Percentiles rank a stretch among this genome's conserved stretches.
These are phyloP conservation scores for Nomia melanderi DNA, from an alignment of 1,140 invertebrate species.

Conservation along the genomic window DNA sequence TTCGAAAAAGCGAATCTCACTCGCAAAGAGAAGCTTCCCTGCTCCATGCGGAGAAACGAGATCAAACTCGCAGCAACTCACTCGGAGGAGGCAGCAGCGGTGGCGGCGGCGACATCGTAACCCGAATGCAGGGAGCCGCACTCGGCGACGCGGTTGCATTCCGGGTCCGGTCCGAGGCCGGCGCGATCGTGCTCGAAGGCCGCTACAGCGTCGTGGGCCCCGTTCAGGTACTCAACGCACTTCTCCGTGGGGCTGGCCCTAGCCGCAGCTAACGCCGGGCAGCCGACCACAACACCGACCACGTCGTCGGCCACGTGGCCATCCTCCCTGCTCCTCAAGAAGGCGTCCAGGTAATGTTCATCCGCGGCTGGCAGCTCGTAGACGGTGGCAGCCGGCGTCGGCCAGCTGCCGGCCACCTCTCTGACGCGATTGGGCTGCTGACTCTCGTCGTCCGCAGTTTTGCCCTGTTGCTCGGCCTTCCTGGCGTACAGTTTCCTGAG, in stretches of 20 bases:
- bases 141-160: constrained; percentile 49
- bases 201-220: constrained; percentile 64
- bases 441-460: constrained; percentile 44
- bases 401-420: constrained; percentile 65
- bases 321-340: constrained; percentile 62
- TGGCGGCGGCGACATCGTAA: constrained; percentile 50
- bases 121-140: constrained; percentile 58
- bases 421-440: not conserved
- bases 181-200: constrained; percentile 53
- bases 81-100: constrained; percentile 36
- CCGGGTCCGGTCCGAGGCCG: constrained; percentile 36
- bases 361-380: constrained; percentile 69
- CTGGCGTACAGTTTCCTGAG: constrained; percentile 76
- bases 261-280: constrained; percentile 65
- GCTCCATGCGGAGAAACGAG: constrained; percentile 22
- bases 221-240: constrained; percentile 77
- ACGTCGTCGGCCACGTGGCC: constrained; percentile 48
- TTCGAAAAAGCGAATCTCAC: not conserved
- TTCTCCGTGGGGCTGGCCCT: constrained; percentile 78
- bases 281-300: constrained; percentile 47
- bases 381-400: constrained; percentile 47
- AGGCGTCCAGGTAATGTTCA: constrained; percentile 75
- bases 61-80: constrained; percentile 48
- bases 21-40: not conserved
- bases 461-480: constrained; percentile 67